Conservation (phyloP, 1,140 invertebrate species). For the Apis cerana region DNA sequence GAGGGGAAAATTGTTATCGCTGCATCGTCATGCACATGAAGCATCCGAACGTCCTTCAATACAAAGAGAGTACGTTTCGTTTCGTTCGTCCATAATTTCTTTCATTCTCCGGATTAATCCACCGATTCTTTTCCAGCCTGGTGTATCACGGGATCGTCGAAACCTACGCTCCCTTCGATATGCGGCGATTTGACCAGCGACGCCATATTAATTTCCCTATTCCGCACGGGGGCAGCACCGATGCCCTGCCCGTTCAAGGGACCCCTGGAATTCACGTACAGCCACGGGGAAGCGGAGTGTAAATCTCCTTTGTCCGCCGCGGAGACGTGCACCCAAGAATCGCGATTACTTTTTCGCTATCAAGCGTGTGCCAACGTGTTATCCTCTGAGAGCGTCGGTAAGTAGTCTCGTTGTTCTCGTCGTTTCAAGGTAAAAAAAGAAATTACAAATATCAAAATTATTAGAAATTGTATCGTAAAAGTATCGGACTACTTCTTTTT, state of each 20-base stretch:
- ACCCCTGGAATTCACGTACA: slow-evolving; percentile 85
- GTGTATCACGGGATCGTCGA: slow-evolving; percentile 71
- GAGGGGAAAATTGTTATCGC: slow-evolving; percentile 82
- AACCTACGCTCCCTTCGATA: slow-evolving; percentile 67
- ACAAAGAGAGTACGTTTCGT: slow-evolving; percentile 88
- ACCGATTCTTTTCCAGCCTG: slow-evolving; percentile 69
- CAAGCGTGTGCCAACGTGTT: slow-evolving; percentile 92
- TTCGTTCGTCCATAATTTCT: too few species aligned
- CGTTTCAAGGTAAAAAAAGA: too few species aligned
- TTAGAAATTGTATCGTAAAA: too few species aligned
- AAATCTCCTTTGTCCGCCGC: slow-evolving; percentile 88
- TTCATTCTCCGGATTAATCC: too few species aligned
- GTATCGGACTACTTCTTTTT: too few species aligned
- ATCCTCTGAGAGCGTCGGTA: slow-evolving; percentile 87
- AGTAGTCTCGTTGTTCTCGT: slow-evolving; percentile 51
- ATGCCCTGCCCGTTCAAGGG: slow-evolving; percentile 82
- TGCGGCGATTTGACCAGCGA: slow-evolving; percentile 83
- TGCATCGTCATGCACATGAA: slow-evolving; percentile 88
- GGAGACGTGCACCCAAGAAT: slow-evolving; percentile 92
- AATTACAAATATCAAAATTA: too few species aligned
- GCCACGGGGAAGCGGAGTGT: slow-evolving; percentile 86
- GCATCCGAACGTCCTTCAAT: slow-evolving; percentile 87
- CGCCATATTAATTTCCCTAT: slow-evolving; percentile 83
- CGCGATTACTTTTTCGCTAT: slow-evolving; percentile 88
- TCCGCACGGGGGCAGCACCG: slow-evolving; percentile 82